These are phyloP conservation scores for Leptura quadrifasciata DNA, from an alignment of 2,888 invertebrate genomes.

Conservation along the genomic window DNA sequence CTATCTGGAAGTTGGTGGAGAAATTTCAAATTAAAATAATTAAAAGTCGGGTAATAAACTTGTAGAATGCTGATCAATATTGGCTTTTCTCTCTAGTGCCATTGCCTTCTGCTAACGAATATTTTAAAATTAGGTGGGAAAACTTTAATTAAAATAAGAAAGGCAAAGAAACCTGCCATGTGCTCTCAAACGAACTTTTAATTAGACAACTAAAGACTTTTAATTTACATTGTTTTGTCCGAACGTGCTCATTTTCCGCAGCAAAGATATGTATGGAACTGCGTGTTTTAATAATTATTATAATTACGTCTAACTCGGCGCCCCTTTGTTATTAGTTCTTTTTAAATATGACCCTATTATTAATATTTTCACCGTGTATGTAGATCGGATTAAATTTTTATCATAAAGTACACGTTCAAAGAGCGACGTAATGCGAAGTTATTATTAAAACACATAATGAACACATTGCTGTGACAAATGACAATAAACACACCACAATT, in stretches of 20 bases:
- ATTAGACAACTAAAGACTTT: conserved; percentile 56
- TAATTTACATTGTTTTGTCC: conserved; percentile 48
- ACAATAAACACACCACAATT: too few relatives aligned
- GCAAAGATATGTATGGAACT: conserved; percentile 8
- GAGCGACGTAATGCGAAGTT: too few relatives aligned
- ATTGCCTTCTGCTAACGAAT: conserved; percentile 49
- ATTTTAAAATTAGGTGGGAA: conserved; percentile 54
- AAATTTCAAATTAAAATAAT: conserved; percentile 58
- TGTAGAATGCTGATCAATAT: conserved; percentile 59
- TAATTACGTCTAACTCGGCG: conserved; percentile 5
- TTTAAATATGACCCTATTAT: neutral
- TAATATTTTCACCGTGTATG: neutral
- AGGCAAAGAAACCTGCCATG: conserved; percentile 42
- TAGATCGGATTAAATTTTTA: neutral
- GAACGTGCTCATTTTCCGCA: conserved; percentile 21
- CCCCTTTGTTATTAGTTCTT: neutral
- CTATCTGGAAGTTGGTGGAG: neutral
- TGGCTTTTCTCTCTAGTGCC: conserved; percentile 47
- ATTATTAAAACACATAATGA: too few relatives aligned
- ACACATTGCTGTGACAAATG: too few relatives aligned
- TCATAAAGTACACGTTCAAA: neutral
- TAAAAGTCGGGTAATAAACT: conserved; percentile 58
- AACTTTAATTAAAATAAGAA: conserved; percentile 60
- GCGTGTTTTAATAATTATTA: conserved; percentile 17
- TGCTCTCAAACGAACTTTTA: conserved; percentile 54